A percentile compares a stretch with the other conserved stretches of the same genome.
phyloP scores from a whole-genome alignment of 2,888 invertebrate species.

The Amorpha juglandis region DNA sequence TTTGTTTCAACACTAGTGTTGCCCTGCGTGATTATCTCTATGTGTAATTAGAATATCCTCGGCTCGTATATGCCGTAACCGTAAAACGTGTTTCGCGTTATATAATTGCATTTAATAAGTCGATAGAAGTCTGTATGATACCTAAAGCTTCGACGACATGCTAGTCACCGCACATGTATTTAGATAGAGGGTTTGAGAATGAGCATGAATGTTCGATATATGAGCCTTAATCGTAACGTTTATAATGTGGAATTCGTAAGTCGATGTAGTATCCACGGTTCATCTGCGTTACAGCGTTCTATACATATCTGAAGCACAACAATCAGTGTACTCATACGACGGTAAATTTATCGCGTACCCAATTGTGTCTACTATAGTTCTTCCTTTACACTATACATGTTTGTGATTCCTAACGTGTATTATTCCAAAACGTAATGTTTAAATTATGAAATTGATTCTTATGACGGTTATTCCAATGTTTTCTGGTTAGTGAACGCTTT shows the following conservation, averaged over 20 bases:
- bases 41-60: slow-evolving; percentile 13
- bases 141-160: slow-evolving; percentile 55
- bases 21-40: slow-evolving; percentile 12
- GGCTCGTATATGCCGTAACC: slow-evolving; percentile 14
- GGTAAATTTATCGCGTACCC: not conserved
- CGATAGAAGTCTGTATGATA: slow-evolving; percentile 47
- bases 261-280: slow-evolving; percentile 3
- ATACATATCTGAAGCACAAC: slow-evolving; percentile 61
- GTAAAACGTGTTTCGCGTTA: slow-evolving; percentile 31
- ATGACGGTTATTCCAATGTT: slow-evolving; percentile 70
- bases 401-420: slow-evolving; percentile 51
- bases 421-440: slow-evolving; percentile 46
- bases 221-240: slow-evolving; percentile 28
- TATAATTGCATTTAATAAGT: slow-evolving; percentile 61
- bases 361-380: slow-evolving; percentile 41
- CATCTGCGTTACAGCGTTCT: slow-evolving; percentile 30
- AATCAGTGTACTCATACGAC: slow-evolving; percentile 15
- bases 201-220: slow-evolving; percentile 25
- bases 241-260: slow-evolving; percentile 11
- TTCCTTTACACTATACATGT: slow-evolving; percentile 54
- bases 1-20: slow-evolving; percentile 24
- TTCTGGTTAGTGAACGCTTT: slow-evolving; percentile 70
- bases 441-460: slow-evolving; percentile 61
- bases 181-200: slow-evolving; percentile 30
- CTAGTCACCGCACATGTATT: slow-evolving; percentile 56